Percentiles rank a stretch among this genome's conserved stretches.
These are phyloP conservation scores for Hirtodrosophila cameraria DNA, from an alignment of 2,888 invertebrate genomes.

Conservation along the genomic window DNA sequence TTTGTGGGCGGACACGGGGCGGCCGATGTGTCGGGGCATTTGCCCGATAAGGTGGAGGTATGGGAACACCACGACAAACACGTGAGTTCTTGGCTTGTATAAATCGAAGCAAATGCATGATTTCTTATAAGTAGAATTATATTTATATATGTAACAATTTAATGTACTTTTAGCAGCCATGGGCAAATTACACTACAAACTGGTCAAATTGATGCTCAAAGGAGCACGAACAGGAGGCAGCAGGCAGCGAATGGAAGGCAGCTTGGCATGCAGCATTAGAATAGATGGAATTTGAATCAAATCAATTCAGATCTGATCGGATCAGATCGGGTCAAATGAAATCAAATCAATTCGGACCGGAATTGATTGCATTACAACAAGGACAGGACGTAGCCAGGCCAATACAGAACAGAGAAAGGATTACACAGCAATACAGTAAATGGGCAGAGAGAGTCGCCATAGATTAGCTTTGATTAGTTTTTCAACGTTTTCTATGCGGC, in stretches of 20 bases:
- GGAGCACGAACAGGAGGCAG: conserved; percentile 26
- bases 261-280: conserved; percentile 19
- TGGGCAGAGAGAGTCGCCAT: conserved; percentile 6
- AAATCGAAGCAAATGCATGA: not conserved
- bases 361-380: conserved; percentile 6
- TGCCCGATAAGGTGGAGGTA: conserved; percentile 83
- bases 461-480: conserved; percentile 46
- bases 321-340: not conserved
- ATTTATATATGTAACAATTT: not conserved
- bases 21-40: conserved; percentile 76
- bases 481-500: conserved; percentile 46
- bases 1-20: conserved; percentile 76
- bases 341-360: conserved; percentile 2
- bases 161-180: conserved; percentile 68
- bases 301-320: conserved; percentile 11
- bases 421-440: conserved; percentile 25
- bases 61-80: conserved; percentile 84
- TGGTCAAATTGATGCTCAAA: conserved; percentile 79
- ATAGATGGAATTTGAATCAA: not conserved
- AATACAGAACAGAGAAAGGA: conserved; percentile 15
- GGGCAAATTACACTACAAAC: conserved; percentile 81
- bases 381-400: conserved; percentile 27
- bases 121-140: too few relatives aligned
- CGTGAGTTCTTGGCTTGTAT: conserved; percentile 70
- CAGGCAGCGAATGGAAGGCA: conserved; percentile 18